These are phyloP conservation scores for Sialia sialis DNA, from an alignment of 2,113 vertebrate genomes.

Conservation along the genomic window DNA sequence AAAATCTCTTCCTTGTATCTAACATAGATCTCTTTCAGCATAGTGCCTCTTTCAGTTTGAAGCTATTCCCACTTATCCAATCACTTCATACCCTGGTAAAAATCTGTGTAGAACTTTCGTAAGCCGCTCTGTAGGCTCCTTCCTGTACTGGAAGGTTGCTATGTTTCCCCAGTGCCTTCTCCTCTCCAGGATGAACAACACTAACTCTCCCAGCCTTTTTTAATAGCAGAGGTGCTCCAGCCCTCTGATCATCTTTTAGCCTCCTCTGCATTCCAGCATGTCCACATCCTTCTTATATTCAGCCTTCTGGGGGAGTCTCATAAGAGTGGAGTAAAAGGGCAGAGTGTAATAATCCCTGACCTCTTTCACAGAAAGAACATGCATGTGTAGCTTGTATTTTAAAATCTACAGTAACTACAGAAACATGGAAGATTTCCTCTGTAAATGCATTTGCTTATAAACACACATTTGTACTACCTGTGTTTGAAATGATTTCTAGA, in stretches of 20 bases:
- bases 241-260: background rate
- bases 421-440: background rate
- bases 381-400: background rate
- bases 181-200: background rate
- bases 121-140: background rate
- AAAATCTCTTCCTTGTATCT: background rate
- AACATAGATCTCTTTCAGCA: too few relatives aligned
- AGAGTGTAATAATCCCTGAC: background rate
- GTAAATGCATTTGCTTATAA: background rate
- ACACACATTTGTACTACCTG: background rate
- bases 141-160: background rate
- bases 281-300: background rate
- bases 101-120: background rate
- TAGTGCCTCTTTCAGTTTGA: background rate
- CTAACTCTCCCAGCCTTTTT: rapidly evolving
- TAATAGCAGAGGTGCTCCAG: background rate
- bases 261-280: background rate
- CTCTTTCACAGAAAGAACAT: background rate
- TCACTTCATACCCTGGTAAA: background rate
- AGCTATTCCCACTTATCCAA: background rate
- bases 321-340: background rate
- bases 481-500: background rate
- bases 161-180: background rate
- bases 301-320: background rate
- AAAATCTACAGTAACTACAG: background rate